These are phyloP conservation scores for Phytoseiulus persimilis DNA, from an alignment of 2,888 invertebrate genomes.

Conservation along the genomic window DNA sequence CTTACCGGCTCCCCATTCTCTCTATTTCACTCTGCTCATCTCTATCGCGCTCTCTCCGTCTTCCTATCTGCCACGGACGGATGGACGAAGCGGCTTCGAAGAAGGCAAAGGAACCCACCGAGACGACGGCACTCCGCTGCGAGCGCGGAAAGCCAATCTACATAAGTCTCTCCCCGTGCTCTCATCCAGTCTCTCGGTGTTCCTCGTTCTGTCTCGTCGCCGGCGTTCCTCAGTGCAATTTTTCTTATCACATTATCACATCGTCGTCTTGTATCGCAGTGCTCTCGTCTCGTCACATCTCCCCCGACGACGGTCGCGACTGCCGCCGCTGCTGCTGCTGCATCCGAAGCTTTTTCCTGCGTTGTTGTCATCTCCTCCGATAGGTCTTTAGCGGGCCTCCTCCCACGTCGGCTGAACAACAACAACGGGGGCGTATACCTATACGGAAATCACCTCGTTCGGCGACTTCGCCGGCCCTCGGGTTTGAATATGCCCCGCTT, in stretches of 20 bases:
- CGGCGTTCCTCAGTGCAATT: constrained; percentile 5
- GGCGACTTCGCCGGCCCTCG: background rate
- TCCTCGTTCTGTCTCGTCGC: background rate
- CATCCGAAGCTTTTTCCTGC: background rate
- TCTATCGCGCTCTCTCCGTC: background rate
- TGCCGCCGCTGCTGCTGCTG: background rate
- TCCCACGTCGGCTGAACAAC: background rate
- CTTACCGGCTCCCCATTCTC: background rate
- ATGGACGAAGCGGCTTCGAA: background rate
- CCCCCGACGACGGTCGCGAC: background rate
- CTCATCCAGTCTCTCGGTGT: background rate
- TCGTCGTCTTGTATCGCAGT: background rate
- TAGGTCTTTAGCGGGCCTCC: background rate
- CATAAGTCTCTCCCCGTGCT: background rate
- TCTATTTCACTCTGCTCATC: background rate
- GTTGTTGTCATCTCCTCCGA: background rate
- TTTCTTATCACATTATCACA: background rate
- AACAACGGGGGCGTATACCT: background rate
- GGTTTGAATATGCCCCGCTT: too few species aligned
- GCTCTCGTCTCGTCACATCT: background rate
- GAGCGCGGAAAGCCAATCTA: background rate
- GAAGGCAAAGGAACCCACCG: background rate
- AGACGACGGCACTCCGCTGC: background rate
- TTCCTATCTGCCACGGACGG: background rate
- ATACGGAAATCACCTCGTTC: background rate